phyloP scores from a whole-genome alignment of 1,140 invertebrate species.

The Thaumatotibia leucotreta region DNA sequence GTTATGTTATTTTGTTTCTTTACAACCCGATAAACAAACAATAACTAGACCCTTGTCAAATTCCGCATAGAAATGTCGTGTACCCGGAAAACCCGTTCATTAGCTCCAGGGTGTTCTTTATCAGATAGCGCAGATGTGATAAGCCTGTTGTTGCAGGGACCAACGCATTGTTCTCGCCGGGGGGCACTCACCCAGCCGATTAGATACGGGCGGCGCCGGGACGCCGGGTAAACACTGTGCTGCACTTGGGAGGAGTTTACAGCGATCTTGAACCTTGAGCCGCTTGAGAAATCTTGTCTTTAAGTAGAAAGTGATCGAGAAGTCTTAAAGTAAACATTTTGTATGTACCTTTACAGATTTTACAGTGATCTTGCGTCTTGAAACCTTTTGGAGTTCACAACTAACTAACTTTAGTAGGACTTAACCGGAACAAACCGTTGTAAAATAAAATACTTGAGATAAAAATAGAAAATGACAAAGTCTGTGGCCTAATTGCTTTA shows the following conservation, averaged over 20 bases:
- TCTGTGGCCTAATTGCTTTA: not conserved
- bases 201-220: constrained; percentile 51
- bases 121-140: not conserved
- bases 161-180: constrained; percentile 69
- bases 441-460: not conserved
- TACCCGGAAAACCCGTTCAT: not conserved
- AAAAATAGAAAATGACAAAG: not conserved
- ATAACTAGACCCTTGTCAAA: not conserved
- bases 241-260: not conserved
- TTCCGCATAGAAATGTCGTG: not conserved
- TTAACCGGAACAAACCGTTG: not conserved
- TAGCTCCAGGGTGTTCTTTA: not conserved
- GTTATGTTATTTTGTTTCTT: not conserved
- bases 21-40: not conserved
- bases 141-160: constrained; percentile 32
- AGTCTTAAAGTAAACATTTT: not conserved
- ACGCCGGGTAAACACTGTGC: constrained; percentile 43
- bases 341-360: not conserved
- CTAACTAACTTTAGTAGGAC: not conserved
- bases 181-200: constrained; percentile 69
- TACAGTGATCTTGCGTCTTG: not conserved
- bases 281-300: not conserved
- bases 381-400: not conserved
- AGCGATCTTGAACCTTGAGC: constrained; percentile 2
- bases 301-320: not conserved